These are phyloP conservation scores for Tipula helvola DNA, from an alignment of 2,888 invertebrate species.

Conservation along the genomic window DNA sequence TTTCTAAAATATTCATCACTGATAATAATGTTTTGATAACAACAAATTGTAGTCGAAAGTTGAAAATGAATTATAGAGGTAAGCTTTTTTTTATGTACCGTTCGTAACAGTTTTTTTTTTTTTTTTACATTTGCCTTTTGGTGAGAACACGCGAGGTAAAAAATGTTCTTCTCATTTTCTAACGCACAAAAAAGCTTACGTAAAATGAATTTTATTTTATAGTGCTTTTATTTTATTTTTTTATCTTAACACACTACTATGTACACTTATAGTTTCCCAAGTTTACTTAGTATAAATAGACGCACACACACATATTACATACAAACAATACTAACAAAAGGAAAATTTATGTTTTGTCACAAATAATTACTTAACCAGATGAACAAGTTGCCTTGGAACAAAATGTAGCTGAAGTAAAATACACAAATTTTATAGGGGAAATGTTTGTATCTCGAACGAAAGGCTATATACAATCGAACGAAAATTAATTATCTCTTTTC, in stretches of 20 bases:
- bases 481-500: no score
- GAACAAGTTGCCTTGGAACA: no score
- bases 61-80: slow-evolving; percentile 4
- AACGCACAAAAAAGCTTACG: not conserved
- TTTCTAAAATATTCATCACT: not conserved
- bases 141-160: not conserved
- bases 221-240: not conserved
- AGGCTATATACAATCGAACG: no score
- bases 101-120: not conserved
- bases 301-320: not conserved
- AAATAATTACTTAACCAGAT: no score
- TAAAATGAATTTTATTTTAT: not conserved
- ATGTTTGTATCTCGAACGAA: no score
- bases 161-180: not conserved
- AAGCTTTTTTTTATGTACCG: not conserved
- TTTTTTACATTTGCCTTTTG: not conserved
- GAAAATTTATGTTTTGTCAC: not conserved
- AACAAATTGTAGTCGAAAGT: slow-evolving; percentile 4
- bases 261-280: not conserved
- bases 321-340: not conserved
- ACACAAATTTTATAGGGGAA: no score
- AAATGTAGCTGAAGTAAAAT: no score
- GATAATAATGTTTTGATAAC: not conserved
- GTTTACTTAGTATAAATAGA: not conserved
- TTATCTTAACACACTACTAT: not conserved